Evolutionary conservation across 2,888 invertebrate genomes (phyloP), one percentile per base, ranked within the genome.

Genomic region (Pachliopta kotzebuea): DNA sequence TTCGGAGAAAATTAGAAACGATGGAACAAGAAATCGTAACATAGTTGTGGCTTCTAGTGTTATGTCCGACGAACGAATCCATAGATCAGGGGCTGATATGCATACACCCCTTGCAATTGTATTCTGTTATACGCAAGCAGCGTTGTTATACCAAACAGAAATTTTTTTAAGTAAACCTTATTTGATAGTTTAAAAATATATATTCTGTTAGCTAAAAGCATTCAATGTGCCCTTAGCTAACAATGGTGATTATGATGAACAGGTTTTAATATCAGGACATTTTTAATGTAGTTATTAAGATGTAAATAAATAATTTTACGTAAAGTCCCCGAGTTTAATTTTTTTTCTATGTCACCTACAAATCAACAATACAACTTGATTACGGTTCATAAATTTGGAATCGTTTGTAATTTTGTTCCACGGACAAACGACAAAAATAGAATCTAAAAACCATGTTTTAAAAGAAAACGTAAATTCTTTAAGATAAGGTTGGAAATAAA

Each of bases 21-120:
- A 90, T 0, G 88, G 85, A 0, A 80, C 89, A 0, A 91, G 85
- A 26, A 90, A 92, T 4, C 83, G 90, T 11, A 93, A 94, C 2
- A 92, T 94, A 1, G 94, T 94, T 0, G 92, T 94, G 53, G 94
- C 94, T 8, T 94, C 94, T 62, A 94, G 94, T 77, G 94, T 94
- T 17, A 94, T 94, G 92, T 92, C 94, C 0, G 94, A 94, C 69
- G 94, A 94, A 69, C 78, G 90, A 42, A 80, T 78, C 2, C 73
- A 86, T 1, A 83, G 93, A 72, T 76, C 89, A 1, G 63, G 83
- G 76, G 83, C 85, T 65, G 63, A 81, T 66, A 75, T 71, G 17
- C 17, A 69, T 74, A 71, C 79, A 71, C 69, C 76, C 69, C 75
- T 77, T 68, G 72, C 74, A 63, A 77, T 54, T 21, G 8, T 56